Percentiles rank a stretch among this genome's conserved stretches.
Conservation (phyloP, 2,888 invertebrate genomes). For the Cancer borealis region DNA sequence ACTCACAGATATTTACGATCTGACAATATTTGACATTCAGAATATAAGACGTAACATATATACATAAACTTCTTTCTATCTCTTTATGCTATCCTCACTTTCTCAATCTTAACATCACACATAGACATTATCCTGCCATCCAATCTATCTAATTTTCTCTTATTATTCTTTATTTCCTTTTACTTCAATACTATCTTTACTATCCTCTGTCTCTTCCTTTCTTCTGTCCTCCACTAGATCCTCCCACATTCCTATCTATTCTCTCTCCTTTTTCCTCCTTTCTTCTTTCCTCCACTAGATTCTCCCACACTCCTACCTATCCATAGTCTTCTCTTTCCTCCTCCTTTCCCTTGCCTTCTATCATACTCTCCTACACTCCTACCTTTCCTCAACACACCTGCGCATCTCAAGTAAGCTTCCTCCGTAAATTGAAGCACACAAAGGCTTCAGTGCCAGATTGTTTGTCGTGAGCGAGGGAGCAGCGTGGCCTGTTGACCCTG, state of each 20-base stretch:
- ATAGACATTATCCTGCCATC: too few species aligned
- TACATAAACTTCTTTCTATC: too few species aligned
- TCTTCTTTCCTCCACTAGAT: not conserved
- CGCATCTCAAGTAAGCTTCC: not conserved
- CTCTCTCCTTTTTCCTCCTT: not conserved
- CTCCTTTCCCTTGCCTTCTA: not conserved
- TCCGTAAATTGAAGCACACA: not conserved
- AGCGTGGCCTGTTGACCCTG: not conserved
- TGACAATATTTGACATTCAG: too few species aligned
- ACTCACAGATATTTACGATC: too few species aligned
- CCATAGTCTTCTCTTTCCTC: not conserved
- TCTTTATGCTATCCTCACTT: too few species aligned
- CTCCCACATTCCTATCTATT: too few species aligned
- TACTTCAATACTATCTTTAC: too few species aligned
- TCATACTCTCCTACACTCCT: not conserved
- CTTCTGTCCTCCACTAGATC: not conserved
- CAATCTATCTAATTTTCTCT: too few species aligned
- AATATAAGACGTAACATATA: too few species aligned
- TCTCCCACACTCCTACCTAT: too few species aligned
- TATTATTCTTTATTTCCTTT: not conserved
- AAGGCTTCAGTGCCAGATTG: not conserved
- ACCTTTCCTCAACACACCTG: not conserved
- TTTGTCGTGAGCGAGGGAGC: not conserved
- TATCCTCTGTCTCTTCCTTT: not conserved
- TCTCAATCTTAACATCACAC: too few species aligned